Conservation (phyloP, 2,113 vertebrate genomes). For the Pseudopipra pipra region DNA sequence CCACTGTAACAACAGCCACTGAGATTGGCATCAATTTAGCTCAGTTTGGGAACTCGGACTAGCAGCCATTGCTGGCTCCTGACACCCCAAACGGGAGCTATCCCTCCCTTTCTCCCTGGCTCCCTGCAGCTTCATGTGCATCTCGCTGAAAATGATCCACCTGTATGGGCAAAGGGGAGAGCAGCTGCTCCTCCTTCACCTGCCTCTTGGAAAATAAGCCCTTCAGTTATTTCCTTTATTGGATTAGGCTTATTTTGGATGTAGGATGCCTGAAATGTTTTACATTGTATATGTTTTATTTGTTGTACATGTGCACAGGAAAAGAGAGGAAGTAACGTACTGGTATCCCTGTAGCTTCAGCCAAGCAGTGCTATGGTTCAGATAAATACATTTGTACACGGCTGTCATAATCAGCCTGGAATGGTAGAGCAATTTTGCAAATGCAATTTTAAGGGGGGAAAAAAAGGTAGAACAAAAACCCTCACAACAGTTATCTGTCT, state of each 20-base stretch:
- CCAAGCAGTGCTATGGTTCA: slow-evolving; percentile 41
- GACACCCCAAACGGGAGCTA: slow-evolving; percentile 56
- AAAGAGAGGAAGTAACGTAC: slow-evolving; percentile 4
- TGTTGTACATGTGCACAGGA: not conserved
- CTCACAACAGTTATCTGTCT: not conserved
- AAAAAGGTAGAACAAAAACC: not conserved
- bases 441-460: not conserved
- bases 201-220: not conserved
- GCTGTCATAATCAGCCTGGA: slow-evolving; percentile 70
- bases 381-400: slow-evolving; percentile 63
- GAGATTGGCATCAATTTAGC: slow-evolving; percentile 84
- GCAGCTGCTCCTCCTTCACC: not conserved
- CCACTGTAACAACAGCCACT: slow-evolving; percentile 83
- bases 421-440: slow-evolving; percentile 68
- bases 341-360: slow-evolving; percentile 55
- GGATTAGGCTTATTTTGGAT: not conserved
- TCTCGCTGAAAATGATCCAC: slow-evolving; percentile 7
- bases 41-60: slow-evolving; percentile 76
- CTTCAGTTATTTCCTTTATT: not conserved
- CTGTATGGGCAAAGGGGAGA: not conserved
- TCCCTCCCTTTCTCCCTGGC: not conserved
- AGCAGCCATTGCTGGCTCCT: slow-evolving; percentile 67
- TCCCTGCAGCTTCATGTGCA: not conserved
- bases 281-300: not conserved
- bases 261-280: not conserved